Evolutionary conservation across 2,888 invertebrate genomes (phyloP), one percentile per base, ranked within the genome.

Genomic region (Diadromus collaris): DNA sequence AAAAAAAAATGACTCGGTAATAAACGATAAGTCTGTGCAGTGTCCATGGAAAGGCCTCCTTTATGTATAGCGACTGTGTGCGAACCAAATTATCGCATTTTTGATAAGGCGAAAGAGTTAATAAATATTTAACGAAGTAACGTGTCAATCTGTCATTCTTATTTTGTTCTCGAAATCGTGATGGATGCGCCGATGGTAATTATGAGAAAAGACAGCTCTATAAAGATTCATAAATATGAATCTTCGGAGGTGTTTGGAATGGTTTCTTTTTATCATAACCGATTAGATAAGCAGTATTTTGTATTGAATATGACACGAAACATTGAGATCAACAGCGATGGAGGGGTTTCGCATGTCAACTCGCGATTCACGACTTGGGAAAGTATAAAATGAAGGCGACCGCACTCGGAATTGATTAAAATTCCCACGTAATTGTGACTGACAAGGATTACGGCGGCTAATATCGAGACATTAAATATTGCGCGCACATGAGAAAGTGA

Each of bases 281-380:
- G 54, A 56, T 56, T 29, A 56, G 29, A 54, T 54, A 27, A 54
- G 16, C 24, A 54, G 10, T 13, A 54, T 54, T 27, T 54, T 16
- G n/a, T 1, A 56, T 13, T 16, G n/a, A 0, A 13, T 24, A 16
- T 27, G 10, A 54, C 54, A 6, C n/a, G 7, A 16, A 13, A 51
- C 6, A 24, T 51, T 24, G 24, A 24, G 10, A 13, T 10, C 51
- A 10, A 51, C 4, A 10, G 4, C 24, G 51, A 51, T 10, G 10
- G n/a, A 56, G 16, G 27, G 24, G 54, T 29, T 29, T 29, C 16
- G 16, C 4, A 13, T 10, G 0, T 38, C 38, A 38, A 38, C 38
- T 38, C 38, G 4, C 13, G 16, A 16, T 38, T 38, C 1, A 21
- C 6, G 27, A 29, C 16, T 27, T 7, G 27, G 54, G 2, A 16